Percentiles rank a stretch among this genome's conserved stretches.
These are phyloP conservation scores for Protobothrops mucrosquamatus DNA, from an alignment of 2,113 vertebrate species.

Conservation along the genomic window DNA sequence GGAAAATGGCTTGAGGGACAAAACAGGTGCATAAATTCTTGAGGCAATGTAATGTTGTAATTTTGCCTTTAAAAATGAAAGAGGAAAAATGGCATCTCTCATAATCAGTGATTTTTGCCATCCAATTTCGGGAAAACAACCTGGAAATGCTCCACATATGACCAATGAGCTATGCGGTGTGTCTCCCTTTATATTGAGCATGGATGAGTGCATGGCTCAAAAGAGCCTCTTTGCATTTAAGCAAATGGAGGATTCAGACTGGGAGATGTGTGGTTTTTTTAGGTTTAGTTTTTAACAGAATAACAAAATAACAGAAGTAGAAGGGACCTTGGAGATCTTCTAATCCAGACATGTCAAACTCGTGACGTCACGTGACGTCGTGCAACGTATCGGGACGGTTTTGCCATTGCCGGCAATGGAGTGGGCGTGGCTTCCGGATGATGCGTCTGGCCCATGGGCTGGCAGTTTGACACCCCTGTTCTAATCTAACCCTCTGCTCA, in stretches of 20 bases:
- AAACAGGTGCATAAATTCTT: neutral
- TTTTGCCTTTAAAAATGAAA: neutral
- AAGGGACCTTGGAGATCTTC: neutral
- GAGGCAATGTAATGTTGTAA: neutral
- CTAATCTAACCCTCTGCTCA: neutral
- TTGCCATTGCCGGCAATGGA: no score
- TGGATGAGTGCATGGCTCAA: neutral
- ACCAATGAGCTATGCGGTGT: neutral
- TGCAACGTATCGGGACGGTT: no score
- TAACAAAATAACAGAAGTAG: neutral
- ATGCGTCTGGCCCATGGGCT: no score
- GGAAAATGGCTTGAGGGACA: neutral
- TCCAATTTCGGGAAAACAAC: neutral
- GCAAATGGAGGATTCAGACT: neutral
- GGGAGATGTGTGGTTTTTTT: neutral
- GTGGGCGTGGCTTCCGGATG: no score
- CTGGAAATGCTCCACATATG: neutral
- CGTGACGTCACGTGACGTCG: no score
- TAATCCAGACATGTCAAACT: neutral
- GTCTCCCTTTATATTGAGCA: neutral
- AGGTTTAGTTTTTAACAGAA: neutral
- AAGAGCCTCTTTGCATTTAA: neutral
- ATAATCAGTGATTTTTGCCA: neutral
- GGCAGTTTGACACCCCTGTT: neutral
- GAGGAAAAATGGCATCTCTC: neutral